Base-by-base conservation (phyloP, 2,113 vertebrate genomes). In the Triplophysa rosa region DNA sequence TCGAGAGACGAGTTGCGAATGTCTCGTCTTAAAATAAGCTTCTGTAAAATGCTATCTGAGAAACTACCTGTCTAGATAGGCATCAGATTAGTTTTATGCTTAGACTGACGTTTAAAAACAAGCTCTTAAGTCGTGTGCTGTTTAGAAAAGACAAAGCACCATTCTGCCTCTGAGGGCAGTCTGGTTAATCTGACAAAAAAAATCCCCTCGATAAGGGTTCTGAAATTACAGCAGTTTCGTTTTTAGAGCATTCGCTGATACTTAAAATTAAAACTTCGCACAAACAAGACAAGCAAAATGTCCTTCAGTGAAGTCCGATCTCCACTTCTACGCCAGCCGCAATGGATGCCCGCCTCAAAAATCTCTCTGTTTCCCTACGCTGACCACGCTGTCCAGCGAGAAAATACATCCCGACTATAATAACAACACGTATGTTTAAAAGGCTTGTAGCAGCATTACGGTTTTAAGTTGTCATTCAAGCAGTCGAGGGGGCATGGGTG, bases 361-460 rank as follows among this genome's bases (percentile, higher is more conserved):
- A 62, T 71, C 80, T 82, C 88, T 84, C 68, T 72, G 67, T n/a
- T 71, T 79, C 58, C 45, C 66, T 69, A 68, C 45, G 70, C 80
- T 82, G 64, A 52, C 64, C 58, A 71, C 66, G 68, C 79, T 78
- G 82, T 82, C 80, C 80, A 56, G 24, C 45, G 40, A n/a, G 74
- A 56, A 80, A 79, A 37, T 59, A 62, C 54, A 69, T 62, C 49
- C 37, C 56, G 58, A 29, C 78, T 73, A 40, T 73, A 71, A 65
- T 65, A 80, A 80, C 65, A 80, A 73, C 68, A 59, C 24, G 40
- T 78, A 68, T 49, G 40, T 80, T 85, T 83, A 82, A 65, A 82
- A 80, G 68, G 86, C 87, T 88, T 86, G 83, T 85, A 91, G 89
- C 92, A 91, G 89, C 87, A 85, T 81, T 89, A 86, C 84, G 88